Evolutionary conservation across 2,113 vertebrate genomes (phyloP), one percentile per base, ranked within the genome.

Genomic region (Elephas maximus): DNA sequence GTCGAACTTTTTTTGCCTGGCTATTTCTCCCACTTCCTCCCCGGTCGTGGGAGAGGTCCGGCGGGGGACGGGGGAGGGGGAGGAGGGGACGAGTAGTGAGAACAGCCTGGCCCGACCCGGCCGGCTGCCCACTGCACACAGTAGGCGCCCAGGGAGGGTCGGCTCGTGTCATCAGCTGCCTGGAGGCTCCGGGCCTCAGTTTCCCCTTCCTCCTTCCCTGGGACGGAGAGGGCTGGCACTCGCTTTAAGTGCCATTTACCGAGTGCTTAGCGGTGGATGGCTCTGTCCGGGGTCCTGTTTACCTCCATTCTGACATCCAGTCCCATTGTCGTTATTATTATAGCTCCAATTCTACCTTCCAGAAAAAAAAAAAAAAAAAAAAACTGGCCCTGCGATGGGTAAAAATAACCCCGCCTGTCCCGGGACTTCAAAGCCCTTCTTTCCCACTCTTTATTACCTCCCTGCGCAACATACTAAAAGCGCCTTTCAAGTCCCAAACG

Each of bases 11-110:
- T 78, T 90, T 28, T 44, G 60, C 92, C 86, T 51, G 91, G 76
- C 95, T 90, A 48, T 93, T 93, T 96, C 97, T 97, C 91, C 96
- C 90, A 98, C 95, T 97, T 98, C 96, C 97, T 97, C 97, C 95
- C 95, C 60, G 96, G 96, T 81, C 92, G 96, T 97, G 96, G 96
- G 96, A 95, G 97, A 95, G 96, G 96, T 93, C 96, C 63, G 90
- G 95, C 81, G 53, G 44, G 91, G 80, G 44, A 18, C 83, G 51
- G 96, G 91, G 95, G 78, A 85, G 86, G 89, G 74, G 91, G 41
- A 85, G 80, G 90, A 92, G 81, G 92, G 97, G 95, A 97, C 92
- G 0, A 26, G 62, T 82, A 63, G 57, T 24, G 79, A 93, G 83
- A 74, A 91, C 97, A 41, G 88, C 84, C 62, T 67, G 94, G 51